Percentiles rank a stretch among this genome's conserved stretches.
Evolutionary conservation across 2,797 vertebrate genomes (phyloP).

Genomic region (Sebastes dallii): DNA sequence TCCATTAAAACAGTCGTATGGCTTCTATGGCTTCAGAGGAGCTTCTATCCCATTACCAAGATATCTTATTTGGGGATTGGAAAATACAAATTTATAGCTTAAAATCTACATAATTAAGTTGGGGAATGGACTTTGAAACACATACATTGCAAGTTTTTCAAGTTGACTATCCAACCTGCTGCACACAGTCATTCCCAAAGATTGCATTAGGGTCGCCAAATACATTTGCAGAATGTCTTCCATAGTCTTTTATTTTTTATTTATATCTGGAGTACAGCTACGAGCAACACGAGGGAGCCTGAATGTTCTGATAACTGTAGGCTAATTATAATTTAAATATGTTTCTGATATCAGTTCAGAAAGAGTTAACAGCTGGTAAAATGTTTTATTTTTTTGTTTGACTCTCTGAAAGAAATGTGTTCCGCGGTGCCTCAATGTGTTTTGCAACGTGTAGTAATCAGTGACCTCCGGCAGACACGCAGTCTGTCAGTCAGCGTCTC

Average conservation of each 20-base stretch:
- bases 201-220: no score
- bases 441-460: conserved; percentile 27
- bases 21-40: no score
- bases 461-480: conserved; percentile 17
- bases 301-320: no score
- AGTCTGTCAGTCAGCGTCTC: conserved; percentile 9
- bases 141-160: neutral
- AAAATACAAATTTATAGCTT: no score
- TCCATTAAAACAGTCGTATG: no score
- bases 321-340: neutral
- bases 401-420: fast-evolving
- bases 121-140: neutral
- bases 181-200: no score
- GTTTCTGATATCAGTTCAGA: neutral
- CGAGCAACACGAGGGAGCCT: no score
- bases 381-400: neutral
- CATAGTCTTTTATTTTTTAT: no score
- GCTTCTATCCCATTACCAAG: no score
- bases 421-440: neutral
- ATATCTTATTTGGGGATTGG: no score
- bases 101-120: neutral
- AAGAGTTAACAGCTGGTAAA: neutral
- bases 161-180: neutral
- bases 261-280: no score
- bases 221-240: no score